These are phyloP conservation scores for Glareola pratincola DNA, from an alignment of 2,113 vertebrate genomes.

Conservation along the genomic window DNA sequence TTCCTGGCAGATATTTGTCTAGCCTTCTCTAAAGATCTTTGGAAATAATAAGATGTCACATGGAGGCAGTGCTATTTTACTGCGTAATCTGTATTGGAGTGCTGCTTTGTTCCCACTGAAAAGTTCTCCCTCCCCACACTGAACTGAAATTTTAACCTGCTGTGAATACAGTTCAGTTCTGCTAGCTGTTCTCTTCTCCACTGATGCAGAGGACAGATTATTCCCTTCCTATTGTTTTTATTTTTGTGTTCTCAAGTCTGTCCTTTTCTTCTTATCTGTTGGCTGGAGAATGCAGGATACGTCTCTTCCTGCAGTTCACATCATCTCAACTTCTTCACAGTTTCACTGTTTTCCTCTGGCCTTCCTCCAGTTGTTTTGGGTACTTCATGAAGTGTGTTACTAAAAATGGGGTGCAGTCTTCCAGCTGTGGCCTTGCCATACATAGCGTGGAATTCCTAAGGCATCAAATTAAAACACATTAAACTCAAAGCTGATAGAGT, in stretches of 20 bases:
- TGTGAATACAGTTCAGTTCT: background rate
- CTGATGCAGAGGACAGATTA: background rate
- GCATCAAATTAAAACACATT: background rate
- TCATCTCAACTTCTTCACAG: background rate
- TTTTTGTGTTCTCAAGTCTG: background rate
- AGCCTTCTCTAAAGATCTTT: background rate
- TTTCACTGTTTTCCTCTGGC: background rate
- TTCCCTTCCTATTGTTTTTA: background rate
- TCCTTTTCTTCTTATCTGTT: background rate
- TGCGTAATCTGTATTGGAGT: background rate
- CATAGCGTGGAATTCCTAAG: background rate
- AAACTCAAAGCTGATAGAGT: background rate
- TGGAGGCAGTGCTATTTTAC: background rate
- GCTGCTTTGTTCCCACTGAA: background rate
- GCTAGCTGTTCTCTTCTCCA: background rate
- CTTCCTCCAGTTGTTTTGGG: background rate
- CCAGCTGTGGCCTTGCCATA: background rate
- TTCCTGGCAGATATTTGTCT: background rate
- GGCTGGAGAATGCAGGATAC: background rate
- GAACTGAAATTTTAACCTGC: background rate
- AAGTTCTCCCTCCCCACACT: background rate
- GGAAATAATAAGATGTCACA: background rate
- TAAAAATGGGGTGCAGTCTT: background rate
- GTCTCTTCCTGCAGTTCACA: background rate
- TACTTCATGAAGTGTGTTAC: background rate